Base-by-base conservation (phyloP, 2,113 vertebrate genomes). In the Gasterosteus aculeatus region DNA sequence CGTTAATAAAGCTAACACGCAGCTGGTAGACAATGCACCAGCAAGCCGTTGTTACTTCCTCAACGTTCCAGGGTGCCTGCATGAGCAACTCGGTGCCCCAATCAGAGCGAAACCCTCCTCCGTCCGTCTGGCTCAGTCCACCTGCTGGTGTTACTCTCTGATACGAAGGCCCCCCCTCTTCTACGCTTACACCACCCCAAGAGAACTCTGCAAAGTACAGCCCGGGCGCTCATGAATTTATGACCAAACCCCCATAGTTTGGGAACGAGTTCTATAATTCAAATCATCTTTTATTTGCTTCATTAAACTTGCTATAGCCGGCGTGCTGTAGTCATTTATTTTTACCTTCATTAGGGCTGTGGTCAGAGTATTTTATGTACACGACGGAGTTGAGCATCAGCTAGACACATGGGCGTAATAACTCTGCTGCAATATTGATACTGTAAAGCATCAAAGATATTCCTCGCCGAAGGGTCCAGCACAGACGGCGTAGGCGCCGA, bases 261-360 rank as follows among this genome's bases (percentile, higher is more conserved):
- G 35, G 35, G 35, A 38, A 38, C 35, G 1, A 7, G 5, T 38
- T 38, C 44, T 46, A 18, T 61, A 69, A 71, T 60, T 54, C 35
- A 53, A 15, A 72, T 78, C n/a, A 63, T 39, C 41, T 67, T 49
- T 69, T 60, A 77, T 53, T 70, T 75, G 49, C 70, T 78, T 71
- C 54, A 72, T 26, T 69, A 64, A 68, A 54, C 53, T 54, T 54
- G 53, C n/a, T 26, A 5, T 14, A 54, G 53, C 22, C 10, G 53
- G 10, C 53, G 14, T 54, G 22, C 22, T 53, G 68, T 42, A 53
- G 51, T 66, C 57, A 65, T 79, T 73, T 46, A 81, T 76, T 77
- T n/a, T 19, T 31, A 10, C 59, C 66, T 41, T 57, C 61, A 69
- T 71, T 51, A 66, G 59, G 19, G 54, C 62, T 10, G 29, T 44